A percentile compares a stretch with the other conserved stretches of the same genome.
phyloP scores from a whole-genome alignment of 2,888 invertebrate genomes.

The Rhimphoctona megacephalus region DNA sequence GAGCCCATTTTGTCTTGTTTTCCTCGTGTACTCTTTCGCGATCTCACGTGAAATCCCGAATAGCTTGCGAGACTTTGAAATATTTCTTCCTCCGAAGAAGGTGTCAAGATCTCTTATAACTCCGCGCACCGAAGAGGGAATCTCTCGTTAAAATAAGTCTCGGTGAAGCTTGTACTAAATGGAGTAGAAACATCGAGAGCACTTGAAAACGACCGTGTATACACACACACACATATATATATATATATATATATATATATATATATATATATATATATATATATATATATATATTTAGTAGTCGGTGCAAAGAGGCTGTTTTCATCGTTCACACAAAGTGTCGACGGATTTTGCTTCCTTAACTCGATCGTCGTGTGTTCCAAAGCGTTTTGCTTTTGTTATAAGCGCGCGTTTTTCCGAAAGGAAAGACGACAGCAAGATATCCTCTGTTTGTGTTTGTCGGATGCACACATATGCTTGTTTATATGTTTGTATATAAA shows the following conservation, averaged over 20 bases:
- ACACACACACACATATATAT: no score
- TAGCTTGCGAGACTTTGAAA: constrained; percentile 49
- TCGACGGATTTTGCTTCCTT: constrained; percentile 49
- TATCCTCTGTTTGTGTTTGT: constrained; percentile 25
- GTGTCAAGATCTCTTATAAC: constrained; percentile 58
- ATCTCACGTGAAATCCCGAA: constrained; percentile 52
- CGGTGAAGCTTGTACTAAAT: constrained; percentile 7
- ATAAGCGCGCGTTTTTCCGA: constrained; percentile 29
- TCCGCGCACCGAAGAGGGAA: background rate
- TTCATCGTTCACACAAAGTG: constrained; percentile 62
- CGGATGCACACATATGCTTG: constrained; percentile 16
- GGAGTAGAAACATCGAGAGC: constrained; percentile 12
- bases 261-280: no score
- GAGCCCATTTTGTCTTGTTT: background rate
- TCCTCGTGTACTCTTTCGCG: background rate
- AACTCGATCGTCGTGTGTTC: constrained; percentile 7
- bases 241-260: no score
- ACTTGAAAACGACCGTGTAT: background rate
- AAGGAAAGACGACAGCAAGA: constrained; percentile 48
- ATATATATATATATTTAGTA: background rate
- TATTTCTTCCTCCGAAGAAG: constrained; percentile 57
- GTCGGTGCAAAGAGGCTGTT: constrained; percentile 17
- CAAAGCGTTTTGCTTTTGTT: constrained; percentile 44
- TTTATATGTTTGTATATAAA: background rate
- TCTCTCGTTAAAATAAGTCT: constrained; percentile 38